A percentile compares a stretch with the other conserved stretches of the same genome.
phyloP scores from a whole-genome alignment of 2,113 vertebrate genomes.

The Syngnathus typhle region DNA sequence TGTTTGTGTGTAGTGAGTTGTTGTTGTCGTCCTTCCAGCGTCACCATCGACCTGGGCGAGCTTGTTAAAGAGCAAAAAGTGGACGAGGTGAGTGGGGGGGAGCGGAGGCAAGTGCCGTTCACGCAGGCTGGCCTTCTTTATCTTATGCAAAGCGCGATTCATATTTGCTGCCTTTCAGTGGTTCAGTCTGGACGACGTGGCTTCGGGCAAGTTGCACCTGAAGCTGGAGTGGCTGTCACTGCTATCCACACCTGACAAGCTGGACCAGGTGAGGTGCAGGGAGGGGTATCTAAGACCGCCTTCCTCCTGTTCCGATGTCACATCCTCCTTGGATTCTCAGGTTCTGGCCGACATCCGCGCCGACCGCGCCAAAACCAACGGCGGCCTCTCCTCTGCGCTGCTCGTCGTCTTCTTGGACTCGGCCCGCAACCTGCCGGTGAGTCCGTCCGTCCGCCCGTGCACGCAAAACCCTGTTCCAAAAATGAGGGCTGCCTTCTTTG shows the following conservation, averaged over 20 bases:
- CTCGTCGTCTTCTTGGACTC: conserved; percentile 93
- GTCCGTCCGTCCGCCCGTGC: conserved; percentile 42
- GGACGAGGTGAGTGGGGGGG: conserved; percentile 77
- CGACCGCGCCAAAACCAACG: conserved; percentile 78
- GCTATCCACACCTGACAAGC: conserved; percentile 73
- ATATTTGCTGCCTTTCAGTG: conserved; percentile 68
- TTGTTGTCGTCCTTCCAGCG: conserved; percentile 52
- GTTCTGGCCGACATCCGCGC: conserved; percentile 81
- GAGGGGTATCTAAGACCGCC: too few species aligned
- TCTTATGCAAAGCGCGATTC: not conserved
- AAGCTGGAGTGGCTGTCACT: conserved; percentile 88
- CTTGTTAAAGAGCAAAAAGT: conserved; percentile 82
- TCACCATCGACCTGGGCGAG: conserved; percentile 78
- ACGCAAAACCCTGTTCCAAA: not conserved
- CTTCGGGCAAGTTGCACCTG: conserved; percentile 84
- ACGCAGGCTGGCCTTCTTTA: too few species aligned
- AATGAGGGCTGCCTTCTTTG: too few species aligned
- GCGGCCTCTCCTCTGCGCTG: conserved; percentile 87
- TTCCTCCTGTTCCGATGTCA: not conserved
- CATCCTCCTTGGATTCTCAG: conserved; percentile 48
- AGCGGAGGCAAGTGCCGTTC: too few species aligned
- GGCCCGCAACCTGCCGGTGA: conserved; percentile 90
- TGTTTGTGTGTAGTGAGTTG: not conserved
- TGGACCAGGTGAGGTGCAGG: conserved; percentile 76
- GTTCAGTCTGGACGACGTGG: conserved; percentile 84